These are phyloP conservation scores for Equus przewalskii DNA, from an alignment of 2,113 vertebrate genomes.

Conservation along the genomic window DNA sequence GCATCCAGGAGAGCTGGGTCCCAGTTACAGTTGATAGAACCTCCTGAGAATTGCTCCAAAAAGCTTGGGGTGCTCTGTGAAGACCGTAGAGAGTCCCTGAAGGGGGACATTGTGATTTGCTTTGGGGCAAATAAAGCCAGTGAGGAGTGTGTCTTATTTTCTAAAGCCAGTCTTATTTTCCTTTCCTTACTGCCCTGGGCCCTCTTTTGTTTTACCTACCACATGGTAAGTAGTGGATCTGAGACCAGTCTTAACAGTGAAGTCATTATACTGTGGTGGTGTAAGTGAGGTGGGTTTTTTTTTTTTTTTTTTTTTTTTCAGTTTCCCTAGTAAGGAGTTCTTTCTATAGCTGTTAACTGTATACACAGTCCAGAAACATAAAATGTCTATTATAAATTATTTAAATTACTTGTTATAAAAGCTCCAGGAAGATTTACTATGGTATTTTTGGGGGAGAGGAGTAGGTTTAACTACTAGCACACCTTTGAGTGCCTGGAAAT, in stretches of 20 bases:
- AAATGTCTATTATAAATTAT: neutral
- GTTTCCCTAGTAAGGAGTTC: neutral
- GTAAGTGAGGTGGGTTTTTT: neutral
- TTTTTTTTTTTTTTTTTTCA: neutral
- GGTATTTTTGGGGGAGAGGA: neutral
- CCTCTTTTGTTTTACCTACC: neutral
- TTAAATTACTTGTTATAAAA: neutral
- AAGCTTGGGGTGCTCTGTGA: neutral
- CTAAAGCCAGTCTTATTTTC: neutral
- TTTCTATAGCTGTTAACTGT: neutral
- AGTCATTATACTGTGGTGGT: neutral
- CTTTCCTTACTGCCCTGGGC: neutral
- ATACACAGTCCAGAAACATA: neutral
- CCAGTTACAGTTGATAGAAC: neutral
- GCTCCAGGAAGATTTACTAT: neutral
- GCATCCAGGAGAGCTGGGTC: neutral
- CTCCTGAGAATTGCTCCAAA: neutral
- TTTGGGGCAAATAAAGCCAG: neutral
- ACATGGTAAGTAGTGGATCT: neutral
- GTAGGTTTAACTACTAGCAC: constrained; percentile 8
- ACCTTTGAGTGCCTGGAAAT: neutral
- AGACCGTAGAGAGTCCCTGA: neutral
- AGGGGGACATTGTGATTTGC: neutral
- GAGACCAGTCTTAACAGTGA: neutral
- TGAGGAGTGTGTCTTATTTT: no score